phyloP scores from a whole-genome alignment of 2,888 invertebrate genomes.

The Dromius quadrimaculatus region DNA sequence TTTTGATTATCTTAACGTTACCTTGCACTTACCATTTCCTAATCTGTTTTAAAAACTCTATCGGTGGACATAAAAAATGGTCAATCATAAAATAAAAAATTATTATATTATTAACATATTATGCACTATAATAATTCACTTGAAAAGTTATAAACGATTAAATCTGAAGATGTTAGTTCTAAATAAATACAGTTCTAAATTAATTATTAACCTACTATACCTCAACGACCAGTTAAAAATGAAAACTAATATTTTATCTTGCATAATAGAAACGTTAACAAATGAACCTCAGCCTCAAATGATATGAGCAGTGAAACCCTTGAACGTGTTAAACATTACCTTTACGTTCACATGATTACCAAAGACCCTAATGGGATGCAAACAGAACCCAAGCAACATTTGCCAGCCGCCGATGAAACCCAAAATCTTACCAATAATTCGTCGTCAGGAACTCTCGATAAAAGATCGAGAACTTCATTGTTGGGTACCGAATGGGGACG shows the following conservation, averaged over 20 bases:
- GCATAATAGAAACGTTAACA: too few relatives aligned
- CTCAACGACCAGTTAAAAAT: not conserved
- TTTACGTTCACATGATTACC: not conserved
- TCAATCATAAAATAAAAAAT: too few relatives aligned
- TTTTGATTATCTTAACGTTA: too few relatives aligned
- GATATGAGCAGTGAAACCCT: constrained; percentile 37
- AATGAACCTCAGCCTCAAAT: not conserved
- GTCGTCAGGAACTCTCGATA: constrained; percentile 95
- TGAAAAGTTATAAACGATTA: too few relatives aligned
- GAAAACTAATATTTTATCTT: not conserved
- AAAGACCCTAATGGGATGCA: constrained; percentile 11
- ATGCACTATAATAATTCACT: too few relatives aligned
- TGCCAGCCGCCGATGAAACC: constrained; percentile 9
- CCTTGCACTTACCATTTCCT: too few relatives aligned
- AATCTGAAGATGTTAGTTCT: too few relatives aligned
- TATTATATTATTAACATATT: too few relatives aligned
- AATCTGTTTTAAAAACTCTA: too few relatives aligned
- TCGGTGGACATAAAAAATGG: too few relatives aligned
- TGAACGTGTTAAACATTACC: constrained; percentile 16
- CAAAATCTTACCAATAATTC: constrained; percentile 84
- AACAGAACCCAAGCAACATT: constrained; percentile 28
- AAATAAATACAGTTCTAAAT: too few relatives aligned
- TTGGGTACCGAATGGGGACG: constrained; percentile 96
- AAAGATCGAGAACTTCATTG: constrained; percentile 94
- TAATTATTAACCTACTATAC: too few relatives aligned